phyloP scores from a whole-genome alignment of 2,888 invertebrate species.

The Crossocerus cetratus region DNA sequence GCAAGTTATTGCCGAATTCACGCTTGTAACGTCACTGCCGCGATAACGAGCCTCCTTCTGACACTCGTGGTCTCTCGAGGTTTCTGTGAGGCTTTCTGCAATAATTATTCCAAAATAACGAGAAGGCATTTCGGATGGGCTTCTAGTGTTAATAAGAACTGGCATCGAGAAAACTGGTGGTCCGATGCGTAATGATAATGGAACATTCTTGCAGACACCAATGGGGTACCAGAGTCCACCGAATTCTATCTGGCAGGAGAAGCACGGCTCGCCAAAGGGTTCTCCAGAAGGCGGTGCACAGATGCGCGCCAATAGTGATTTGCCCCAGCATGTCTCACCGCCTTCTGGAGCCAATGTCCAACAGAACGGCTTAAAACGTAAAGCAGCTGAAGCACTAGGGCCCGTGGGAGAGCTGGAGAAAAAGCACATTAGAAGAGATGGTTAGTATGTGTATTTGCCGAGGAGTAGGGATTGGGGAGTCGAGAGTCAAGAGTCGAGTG shows the following conservation, averaged over 20 bases:
- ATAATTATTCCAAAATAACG: no score
- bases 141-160: no score
- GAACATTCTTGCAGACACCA: constrained; percentile 57
- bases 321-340: constrained; percentile 55
- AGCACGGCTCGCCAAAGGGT: constrained; percentile 64
- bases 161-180: background rate
- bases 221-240: constrained; percentile 68
- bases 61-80: background rate
- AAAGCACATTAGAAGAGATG: constrained; percentile 70
- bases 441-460: constrained; percentile 60
- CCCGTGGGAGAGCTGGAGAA: constrained; percentile 69
- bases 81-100: no score
- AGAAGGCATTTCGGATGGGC: no score
- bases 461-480: background rate
- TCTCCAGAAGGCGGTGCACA: constrained; percentile 55
- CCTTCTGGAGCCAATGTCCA: constrained; percentile 45
- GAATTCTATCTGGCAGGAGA: constrained; percentile 71
- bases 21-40: background rate
- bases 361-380: constrained; percentile 65
- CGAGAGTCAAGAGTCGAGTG: no score
- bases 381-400: constrained; percentile 63
- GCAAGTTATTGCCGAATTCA: background rate
- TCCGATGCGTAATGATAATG: background rate
- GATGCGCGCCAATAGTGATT: constrained; percentile 56
- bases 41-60: background rate